Conservation (phyloP, 2,113 vertebrate genomes). For the Cebidichthys violaceus region DNA sequence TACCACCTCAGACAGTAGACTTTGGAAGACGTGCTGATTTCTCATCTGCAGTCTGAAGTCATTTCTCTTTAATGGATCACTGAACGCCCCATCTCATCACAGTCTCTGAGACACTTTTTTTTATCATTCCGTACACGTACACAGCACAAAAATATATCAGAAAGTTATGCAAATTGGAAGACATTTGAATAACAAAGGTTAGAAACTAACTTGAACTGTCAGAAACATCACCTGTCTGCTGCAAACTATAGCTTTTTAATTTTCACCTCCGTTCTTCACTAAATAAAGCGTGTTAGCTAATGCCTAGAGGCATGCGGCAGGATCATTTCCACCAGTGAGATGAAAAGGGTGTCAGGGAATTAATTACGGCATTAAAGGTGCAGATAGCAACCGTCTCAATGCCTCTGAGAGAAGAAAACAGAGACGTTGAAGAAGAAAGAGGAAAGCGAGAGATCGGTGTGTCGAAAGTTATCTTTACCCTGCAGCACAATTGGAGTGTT, state of each 20-base stretch:
- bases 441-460: constrained; percentile 48
- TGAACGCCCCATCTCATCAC: background rate
- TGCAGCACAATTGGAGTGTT: constrained; percentile 70
- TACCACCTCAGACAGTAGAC: constrained; percentile 8
- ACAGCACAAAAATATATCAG: background rate
- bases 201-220: constrained; percentile 16
- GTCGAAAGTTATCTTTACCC: constrained; percentile 72
- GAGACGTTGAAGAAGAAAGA: constrained; percentile 39
- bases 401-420: constrained; percentile 59
- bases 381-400: constrained; percentile 69
- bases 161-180: constrained; percentile 24
- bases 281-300: constrained; percentile 67
- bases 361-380: constrained; percentile 74
- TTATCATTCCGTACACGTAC: background rate
- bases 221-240: constrained; percentile 36
- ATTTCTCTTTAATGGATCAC: background rate
- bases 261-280: constrained; percentile 69
- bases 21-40: background rate
- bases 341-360: constrained; percentile 75
- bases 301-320: constrained; percentile 66
- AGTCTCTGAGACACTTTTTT: background rate
- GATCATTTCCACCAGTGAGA: constrained; percentile 69
- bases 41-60: background rate
- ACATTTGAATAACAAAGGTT: constrained; percentile 38
- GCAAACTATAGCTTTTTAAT: constrained; percentile 49